A percentile compares a stretch with the other conserved stretches of the same genome.
Evolutionary conservation across 2,113 vertebrate species (phyloP).

Genomic region (Glareola pratincola): DNA sequence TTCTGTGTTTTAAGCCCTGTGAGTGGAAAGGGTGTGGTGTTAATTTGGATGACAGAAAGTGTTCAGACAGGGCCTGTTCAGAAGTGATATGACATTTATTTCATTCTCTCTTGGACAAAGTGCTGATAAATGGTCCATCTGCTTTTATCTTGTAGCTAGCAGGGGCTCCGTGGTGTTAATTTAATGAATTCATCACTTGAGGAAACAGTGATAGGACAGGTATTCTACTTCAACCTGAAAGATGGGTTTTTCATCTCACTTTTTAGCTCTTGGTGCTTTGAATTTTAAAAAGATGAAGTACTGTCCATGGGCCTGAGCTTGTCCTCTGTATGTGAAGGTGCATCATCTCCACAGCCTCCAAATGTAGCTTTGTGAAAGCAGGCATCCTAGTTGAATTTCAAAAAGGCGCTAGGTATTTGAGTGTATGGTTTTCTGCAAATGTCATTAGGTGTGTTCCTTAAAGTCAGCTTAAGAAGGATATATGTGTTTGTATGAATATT

Average conservation of each 20-base stretch:
- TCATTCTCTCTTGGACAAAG: constrained; percentile 4
- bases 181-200: neutral
- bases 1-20: neutral
- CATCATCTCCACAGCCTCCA: neutral
- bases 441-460: neutral
- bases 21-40: neutral
- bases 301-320: neutral
- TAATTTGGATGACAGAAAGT: neutral
- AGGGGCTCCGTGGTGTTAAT: neutral
- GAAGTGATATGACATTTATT: neutral
- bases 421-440: neutral
- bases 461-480: neutral
- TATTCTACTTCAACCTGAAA: neutral
- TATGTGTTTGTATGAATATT: neutral
- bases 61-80: neutral
- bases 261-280: neutral
- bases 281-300: neutral
- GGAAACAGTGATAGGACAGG: neutral
- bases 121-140: neutral
- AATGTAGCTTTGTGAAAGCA: neutral
- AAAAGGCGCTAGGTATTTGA: neutral
- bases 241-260: neutral
- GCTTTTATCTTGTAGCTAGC: neutral
- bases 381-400: neutral
- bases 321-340: neutral